Evolutionary conservation across 2,113 vertebrate species (phyloP), one percentile per base, ranked within the genome.

Genomic region (Aix galericulata): DNA sequence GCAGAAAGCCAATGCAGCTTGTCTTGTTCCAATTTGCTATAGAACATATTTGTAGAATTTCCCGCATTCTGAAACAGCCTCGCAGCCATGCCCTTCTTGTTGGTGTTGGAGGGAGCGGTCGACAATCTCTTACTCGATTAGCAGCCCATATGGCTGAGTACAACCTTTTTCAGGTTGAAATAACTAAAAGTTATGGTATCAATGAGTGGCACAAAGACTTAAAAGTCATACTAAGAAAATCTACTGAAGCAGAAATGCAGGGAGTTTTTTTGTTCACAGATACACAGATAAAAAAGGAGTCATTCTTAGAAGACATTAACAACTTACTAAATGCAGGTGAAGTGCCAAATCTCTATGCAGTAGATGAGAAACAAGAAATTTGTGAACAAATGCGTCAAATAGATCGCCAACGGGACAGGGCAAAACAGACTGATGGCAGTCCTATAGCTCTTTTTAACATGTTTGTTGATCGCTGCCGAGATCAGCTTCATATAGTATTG

Each of bases 321-420:
- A 99, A 99, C 88, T 97, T 99, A 76, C 98, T 99, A 22, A 99
- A 99, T 94, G 98, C 98, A 1, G 99, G 99, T 20, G 99, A 99
- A 96, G 98, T 99, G 59, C 99, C 99, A 46, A 99, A 99, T 89
- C 97, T 99, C 82, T 99, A 99, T 89, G 96, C 98, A 0, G 73
- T 98, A 27, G 99, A 99, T 36, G 99, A 99, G 91, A 99, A 98
- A 92, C 98, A 98, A 93, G 99, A 99, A 91, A 98, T 99, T 63
- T 99, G 99, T 82, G 99, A 99, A 69, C 98, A 97, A 75, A 99
- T 99, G 99, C 98, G 96, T 8, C 97, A 98, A 58, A 67, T 99
- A 79, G 99, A 99, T 87, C 97, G 98, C 15, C 98, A 99, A 8
- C 94, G 98, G 17, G 98, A 99, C 40, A 98, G 97, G 52, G 96